These are phyloP conservation scores for Pogoniulus pusillus DNA, from an alignment of 2,797 vertebrate genomes.

Conservation along the genomic window DNA sequence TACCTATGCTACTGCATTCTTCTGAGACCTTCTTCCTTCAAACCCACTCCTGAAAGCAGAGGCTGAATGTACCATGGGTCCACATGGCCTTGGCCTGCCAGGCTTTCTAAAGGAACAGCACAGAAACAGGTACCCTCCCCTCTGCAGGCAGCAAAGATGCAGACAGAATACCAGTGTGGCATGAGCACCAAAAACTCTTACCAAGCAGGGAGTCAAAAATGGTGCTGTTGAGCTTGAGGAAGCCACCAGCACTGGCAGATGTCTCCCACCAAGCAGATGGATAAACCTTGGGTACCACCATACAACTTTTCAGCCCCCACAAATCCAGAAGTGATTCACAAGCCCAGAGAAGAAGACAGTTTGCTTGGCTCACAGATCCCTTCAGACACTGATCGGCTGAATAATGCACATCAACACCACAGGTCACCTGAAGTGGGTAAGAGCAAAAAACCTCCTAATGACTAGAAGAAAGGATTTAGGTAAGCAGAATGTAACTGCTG, in stretches of 20 bases:
- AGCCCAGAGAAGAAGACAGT: neutral
- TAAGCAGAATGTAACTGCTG: slow-evolving; percentile 14
- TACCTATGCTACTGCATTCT: neutral
- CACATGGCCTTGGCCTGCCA: neutral
- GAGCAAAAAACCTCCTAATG: slow-evolving; percentile 26
- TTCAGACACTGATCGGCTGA: slow-evolving; percentile 40
- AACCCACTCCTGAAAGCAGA: rapidly evolving
- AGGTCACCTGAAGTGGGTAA: neutral
- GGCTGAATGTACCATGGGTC: neutral
- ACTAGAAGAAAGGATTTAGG: slow-evolving; percentile 27
- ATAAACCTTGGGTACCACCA: slow-evolving; percentile 2
- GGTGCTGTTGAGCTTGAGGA: neutral
- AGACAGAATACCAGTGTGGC: neutral
- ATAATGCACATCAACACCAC: slow-evolving; percentile 12
- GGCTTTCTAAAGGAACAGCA: neutral
- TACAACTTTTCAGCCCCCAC: neutral
- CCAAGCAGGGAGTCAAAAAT: neutral
- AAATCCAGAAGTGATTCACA: slow-evolving; percentile 9
- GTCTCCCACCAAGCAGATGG: neutral
- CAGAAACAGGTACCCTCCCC: neutral
- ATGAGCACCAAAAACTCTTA: neutral
- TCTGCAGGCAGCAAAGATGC: neutral
- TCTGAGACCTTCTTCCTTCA: neutral
- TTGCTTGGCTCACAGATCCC: slow-evolving; percentile 10
- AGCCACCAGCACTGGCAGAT: neutral